Base-by-base conservation (phyloP, 2,888 invertebrate species). In the Trichogramma evanescens region DNA sequence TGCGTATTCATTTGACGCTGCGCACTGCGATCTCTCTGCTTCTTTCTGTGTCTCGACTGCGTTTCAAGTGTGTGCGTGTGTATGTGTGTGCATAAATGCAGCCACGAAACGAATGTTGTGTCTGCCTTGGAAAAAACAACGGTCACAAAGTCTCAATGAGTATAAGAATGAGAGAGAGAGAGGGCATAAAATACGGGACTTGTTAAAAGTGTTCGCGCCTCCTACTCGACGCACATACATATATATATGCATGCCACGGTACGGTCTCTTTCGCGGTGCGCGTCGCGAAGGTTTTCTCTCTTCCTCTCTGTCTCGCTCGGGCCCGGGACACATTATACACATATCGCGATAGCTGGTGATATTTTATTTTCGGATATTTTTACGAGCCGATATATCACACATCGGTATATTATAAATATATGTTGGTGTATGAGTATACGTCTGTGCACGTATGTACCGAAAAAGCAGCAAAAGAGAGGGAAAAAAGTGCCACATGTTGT, bases 181-280 rank as follows among this genome's bases (percentile, higher is more conserved):
- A 13, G 13, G 7, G 70, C 72, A 73, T 74, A 74, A 75, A 73
- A 74, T 74, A 74, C 71, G 72, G 69, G 71, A 75, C 74, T 75
- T 75, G 77, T 76, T 77, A 77, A 76, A 74, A 74, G 74, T 76
- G 76, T 77, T 76, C 75, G 73, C 77, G 75, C 77, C 76, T 76
- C 64, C 45, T 44, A 38, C 6, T 52, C 54, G 50, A 51, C 26
- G 43, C 39, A 44, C 26, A 45, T 40, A 6, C 52, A 6, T n/a
- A 26, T 50, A 26, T 50, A 45, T 6, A 38, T 44, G 48, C 53
- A 43, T 39, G 54, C 49, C 55, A 46, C 61, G 62, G 63, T 64
- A 62, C 63, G 53, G 52, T 59, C 56, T 56, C 60, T 55, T 52
- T 50, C 62, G 57, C 45, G 63, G 49, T 10, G 55, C 65, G 63